Percentiles rank a stretch among this genome's conserved stretches.
phyloP scores from a whole-genome alignment of 2,888 invertebrate genomes.

The Caenorhabditis sp. region DNA sequence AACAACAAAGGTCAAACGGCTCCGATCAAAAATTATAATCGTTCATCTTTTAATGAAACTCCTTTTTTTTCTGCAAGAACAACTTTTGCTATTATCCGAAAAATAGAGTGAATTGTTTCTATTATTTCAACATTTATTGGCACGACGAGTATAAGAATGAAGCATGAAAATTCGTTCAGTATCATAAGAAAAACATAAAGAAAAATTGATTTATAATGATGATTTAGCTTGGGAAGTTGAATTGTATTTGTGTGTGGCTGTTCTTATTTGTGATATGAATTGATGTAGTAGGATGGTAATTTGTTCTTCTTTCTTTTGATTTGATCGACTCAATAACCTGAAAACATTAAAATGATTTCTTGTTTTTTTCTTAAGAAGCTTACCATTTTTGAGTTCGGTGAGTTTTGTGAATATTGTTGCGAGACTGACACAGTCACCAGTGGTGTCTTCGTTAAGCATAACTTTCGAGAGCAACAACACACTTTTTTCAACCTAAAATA shows the following conservation, averaged over 20 bases:
- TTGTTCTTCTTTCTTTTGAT: background rate
- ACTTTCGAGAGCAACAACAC: background rate
- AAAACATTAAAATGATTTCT: background rate
- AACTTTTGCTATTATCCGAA: no score
- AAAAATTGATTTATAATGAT: background rate
- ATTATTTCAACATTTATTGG: background rate
- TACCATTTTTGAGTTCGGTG: background rate
- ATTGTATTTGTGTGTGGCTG: background rate
- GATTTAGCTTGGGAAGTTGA: background rate
- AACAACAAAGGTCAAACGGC: no score
- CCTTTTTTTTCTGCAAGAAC: no score
- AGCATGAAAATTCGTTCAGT: background rate
- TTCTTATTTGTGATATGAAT: background rate
- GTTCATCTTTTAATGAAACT: no score
- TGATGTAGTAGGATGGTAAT: background rate
- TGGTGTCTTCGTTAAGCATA: background rate
- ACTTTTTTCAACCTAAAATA: background rate
- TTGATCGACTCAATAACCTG: background rate
- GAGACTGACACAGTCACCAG: background rate
- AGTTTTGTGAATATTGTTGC: background rate
- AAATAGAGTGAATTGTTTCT: no score
- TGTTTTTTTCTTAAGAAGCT: background rate
- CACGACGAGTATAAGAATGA: background rate
- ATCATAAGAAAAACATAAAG: background rate
- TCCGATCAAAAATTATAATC: no score